Percentiles rank a stretch among this genome's conserved stretches.
Conservation (phyloP, 2,113 vertebrate genomes). For the Carollia perspicillata region DNA sequence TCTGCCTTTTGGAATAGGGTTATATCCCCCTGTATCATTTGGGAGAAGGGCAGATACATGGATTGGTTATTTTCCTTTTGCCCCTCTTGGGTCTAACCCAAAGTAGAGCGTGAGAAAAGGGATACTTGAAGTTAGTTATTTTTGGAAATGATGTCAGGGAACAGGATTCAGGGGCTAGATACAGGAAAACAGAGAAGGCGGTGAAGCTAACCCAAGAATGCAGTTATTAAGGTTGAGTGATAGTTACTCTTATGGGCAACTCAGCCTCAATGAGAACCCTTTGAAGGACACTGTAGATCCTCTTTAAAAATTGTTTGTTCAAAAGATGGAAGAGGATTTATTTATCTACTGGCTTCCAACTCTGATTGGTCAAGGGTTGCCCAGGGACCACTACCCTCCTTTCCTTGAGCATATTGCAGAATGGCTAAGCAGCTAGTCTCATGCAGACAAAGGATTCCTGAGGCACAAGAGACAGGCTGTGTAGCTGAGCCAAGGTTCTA, state of each 20-base stretch:
- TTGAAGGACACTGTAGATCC: neutral
- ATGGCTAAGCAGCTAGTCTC: neutral
- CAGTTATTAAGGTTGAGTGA: neutral
- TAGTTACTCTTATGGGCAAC: neutral
- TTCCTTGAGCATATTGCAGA: neutral
- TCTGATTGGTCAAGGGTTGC: neutral
- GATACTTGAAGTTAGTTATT: neutral
- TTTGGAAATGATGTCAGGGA: neutral
- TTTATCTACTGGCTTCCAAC: neutral
- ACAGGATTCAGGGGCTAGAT: neutral
- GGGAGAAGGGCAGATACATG: neutral
- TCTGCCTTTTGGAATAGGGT: neutral
- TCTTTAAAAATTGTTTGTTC: neutral
- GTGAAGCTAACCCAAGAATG: neutral
- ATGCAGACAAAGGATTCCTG: neutral
- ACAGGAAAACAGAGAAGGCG: neutral
- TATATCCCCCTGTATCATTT: neutral
- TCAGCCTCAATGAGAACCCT: neutral
- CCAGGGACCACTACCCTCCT: neutral
- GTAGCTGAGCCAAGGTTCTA: neutral
- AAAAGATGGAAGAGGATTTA: neutral
- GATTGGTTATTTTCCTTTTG: neutral
- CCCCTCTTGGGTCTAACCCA: neutral
- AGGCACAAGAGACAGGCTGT: neutral
- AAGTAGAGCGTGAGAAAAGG: neutral